Conservation (phyloP, 2,113 vertebrate genomes). For the Nettapus auritus region DNA sequence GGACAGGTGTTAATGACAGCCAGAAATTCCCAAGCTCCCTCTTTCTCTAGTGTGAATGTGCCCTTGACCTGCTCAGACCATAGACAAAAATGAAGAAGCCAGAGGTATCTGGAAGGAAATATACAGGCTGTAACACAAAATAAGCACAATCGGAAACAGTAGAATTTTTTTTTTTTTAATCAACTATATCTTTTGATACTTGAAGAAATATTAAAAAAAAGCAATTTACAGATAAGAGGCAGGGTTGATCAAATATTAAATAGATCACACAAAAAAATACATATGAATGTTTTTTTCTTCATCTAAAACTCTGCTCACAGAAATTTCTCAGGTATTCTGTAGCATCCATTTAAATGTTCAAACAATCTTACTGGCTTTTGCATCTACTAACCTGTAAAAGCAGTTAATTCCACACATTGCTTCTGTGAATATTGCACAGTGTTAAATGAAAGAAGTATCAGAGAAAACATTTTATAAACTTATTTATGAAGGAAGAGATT, state of each 20-base stretch:
- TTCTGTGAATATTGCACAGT: neutral
- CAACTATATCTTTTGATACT: neutral
- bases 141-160: neutral
- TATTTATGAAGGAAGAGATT: neutral
- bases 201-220: neutral
- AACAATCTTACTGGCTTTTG: neutral
- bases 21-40: neutral
- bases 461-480: neutral
- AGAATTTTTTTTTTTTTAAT: neutral
- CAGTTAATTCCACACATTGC: neutral
- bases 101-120: neutral
- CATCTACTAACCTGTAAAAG: neutral
- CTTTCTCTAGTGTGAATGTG: neutral
- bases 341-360: neutral
- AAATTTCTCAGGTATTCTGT: neutral
- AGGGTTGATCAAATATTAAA: neutral
- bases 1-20: neutral
- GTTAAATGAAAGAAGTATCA: neutral
- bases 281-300: neutral
- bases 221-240: neutral
- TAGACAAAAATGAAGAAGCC: neutral
- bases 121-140: neutral
- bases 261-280: neutral
- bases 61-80: neutral
- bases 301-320: neutral